Evolutionary conservation across 2,888 invertebrate genomes (phyloP).

Genomic region (Suillia variegata): DNA sequence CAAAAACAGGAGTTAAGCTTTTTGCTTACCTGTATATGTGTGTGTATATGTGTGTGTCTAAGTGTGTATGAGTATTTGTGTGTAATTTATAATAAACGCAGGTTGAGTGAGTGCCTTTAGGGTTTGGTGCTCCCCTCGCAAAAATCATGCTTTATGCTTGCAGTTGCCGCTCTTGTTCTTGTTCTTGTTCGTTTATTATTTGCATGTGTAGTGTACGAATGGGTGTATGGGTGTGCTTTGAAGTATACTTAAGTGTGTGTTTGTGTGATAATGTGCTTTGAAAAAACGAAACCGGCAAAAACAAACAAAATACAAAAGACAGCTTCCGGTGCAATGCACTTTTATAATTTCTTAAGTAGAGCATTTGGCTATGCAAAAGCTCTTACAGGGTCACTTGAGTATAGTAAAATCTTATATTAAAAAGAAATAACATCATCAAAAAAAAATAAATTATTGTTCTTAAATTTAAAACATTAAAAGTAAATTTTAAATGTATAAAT

Average conservation of each 20-base stretch:
- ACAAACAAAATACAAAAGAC: no score
- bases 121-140: background rate
- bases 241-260: no score
- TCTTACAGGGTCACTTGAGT: background rate
- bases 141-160: no score
- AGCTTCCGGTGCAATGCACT: background rate
- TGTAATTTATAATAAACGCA: background rate
- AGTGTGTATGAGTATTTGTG: background rate
- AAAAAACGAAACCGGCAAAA: no score
- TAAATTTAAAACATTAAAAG: no score
- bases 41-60: no score
- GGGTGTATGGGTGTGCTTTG: background rate
- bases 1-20: background rate
- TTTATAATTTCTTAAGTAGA: constrained; percentile 1
- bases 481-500: no score
- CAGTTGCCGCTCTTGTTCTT: no score
- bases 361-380: background rate
- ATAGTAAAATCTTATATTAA: background rate
- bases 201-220: background rate
- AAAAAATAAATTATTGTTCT: background rate
- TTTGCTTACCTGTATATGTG: background rate
- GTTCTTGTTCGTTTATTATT: no score
- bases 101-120: background rate
- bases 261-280: background rate
- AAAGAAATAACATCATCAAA: background rate